phyloP scores from a whole-genome alignment of 1,140 invertebrate genomes.

The Leptinotarsa undecemlineata region DNA sequence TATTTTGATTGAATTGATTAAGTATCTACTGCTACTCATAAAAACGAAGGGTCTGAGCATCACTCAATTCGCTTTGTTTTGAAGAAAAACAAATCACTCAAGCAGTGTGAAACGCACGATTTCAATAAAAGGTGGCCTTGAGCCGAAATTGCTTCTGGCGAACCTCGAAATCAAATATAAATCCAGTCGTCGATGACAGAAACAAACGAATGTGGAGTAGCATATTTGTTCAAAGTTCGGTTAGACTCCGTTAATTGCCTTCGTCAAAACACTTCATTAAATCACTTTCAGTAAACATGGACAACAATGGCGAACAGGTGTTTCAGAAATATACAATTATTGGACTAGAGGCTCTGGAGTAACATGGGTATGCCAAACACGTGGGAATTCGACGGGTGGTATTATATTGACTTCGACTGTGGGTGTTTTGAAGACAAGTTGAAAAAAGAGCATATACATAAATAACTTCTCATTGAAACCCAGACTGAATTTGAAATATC shows the following conservation, averaged over 20 bases:
- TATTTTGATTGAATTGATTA: too few relatives aligned
- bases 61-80: background rate
- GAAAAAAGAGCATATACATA: too few relatives aligned
- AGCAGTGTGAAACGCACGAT: background rate
- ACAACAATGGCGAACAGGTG: background rate
- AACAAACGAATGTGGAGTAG: background rate
- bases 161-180: too few relatives aligned
- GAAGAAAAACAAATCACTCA: background rate
- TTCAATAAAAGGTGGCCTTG: background rate
- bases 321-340: constrained; percentile 12
- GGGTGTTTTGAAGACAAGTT: too few relatives aligned
- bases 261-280: background rate
- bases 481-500: too few relatives aligned
- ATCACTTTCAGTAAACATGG: constrained; percentile 3
- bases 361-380: background rate
- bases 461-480: too few relatives aligned
- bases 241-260: background rate
- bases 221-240: background rate
- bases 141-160: too few relatives aligned
- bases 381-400: background rate
- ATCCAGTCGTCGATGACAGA: background rate
- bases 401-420: too few relatives aligned
- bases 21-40: too few relatives aligned
- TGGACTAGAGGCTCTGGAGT: background rate
- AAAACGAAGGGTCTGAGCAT: too few relatives aligned